Percentiles rank a stretch among this genome's conserved stretches.
Conservation (phyloP, 1,140 invertebrate species). For the Vollenhovia emeryi region DNA sequence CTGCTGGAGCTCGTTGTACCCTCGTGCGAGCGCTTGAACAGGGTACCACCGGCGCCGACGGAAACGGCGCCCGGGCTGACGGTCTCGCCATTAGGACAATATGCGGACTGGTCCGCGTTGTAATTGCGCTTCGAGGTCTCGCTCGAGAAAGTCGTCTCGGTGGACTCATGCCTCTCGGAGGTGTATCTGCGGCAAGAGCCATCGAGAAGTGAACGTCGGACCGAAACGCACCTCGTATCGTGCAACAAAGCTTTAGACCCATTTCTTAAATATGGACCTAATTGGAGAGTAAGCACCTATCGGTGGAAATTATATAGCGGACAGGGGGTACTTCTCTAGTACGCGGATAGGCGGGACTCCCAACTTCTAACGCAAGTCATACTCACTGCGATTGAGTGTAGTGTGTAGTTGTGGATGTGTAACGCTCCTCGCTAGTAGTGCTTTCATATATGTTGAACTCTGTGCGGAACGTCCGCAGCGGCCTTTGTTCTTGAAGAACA, state of each 20-base stretch:
- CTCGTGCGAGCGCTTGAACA: conserved; percentile 51
- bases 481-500: conserved; percentile 90
- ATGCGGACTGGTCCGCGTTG: conserved; percentile 71
- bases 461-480: conserved; percentile 91
- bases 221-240: not conserved
- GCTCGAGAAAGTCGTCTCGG: conserved; percentile 73
- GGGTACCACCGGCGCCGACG: not conserved
- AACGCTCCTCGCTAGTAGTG: conserved; percentile 88
- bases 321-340: not conserved
- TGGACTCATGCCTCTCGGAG: conserved; percentile 77
- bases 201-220: not conserved
- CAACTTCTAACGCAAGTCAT: conserved; percentile 23
- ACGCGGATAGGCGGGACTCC: not conserved
- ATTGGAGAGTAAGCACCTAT: not conserved
- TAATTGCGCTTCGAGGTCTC: conserved; percentile 63
- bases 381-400: conserved; percentile 87
- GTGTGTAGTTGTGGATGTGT: conserved; percentile 86
- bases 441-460: conserved; percentile 91
- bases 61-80: conserved; percentile 10
- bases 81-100: conserved; percentile 67
- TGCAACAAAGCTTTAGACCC: not conserved
- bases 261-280: not conserved
- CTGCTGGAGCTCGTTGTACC: not conserved
- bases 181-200: conserved; percentile 74
- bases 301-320: not conserved